These are phyloP conservation scores for Coenonympha arcania DNA, from an alignment of 2,888 invertebrate species.

Conservation along the genomic window DNA sequence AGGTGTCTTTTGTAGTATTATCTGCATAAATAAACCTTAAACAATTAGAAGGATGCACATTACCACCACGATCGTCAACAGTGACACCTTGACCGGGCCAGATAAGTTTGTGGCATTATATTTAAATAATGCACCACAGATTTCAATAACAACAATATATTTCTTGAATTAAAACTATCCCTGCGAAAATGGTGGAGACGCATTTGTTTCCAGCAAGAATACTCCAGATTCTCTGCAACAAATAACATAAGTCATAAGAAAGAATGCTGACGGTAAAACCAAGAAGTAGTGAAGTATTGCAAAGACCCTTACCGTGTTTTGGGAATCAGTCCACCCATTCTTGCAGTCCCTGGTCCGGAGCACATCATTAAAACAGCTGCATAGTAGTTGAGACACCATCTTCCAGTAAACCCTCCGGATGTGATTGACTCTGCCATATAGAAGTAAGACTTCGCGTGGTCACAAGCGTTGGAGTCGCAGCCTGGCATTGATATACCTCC, in stretches of 20 bases:
- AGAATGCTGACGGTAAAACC: background rate
- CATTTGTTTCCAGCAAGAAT: constrained; percentile 47
- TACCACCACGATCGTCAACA: too few species aligned
- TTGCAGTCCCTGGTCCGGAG: constrained; percentile 38
- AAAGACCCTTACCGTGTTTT: constrained; percentile 44
- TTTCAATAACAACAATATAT: too few species aligned
- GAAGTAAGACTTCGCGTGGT: constrained; percentile 44
- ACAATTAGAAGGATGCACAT: too few species aligned
- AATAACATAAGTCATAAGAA: background rate
- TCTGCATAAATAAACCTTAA: too few species aligned
- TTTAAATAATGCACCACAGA: too few species aligned
- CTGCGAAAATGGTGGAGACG: constrained; percentile 44
- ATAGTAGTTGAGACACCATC: constrained; percentile 44
- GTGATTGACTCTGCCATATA: constrained; percentile 51
- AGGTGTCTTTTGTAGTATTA: too few species aligned
- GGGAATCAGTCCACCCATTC: constrained; percentile 50
- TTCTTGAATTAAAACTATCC: constrained; percentile 28
- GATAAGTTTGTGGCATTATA: too few species aligned
- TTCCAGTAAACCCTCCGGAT: constrained; percentile 47
- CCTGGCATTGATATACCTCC: constrained; percentile 55
- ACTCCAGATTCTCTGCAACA: constrained; percentile 45
- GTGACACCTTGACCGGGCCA: too few species aligned
- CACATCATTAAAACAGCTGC: constrained; percentile 44
- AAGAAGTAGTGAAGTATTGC: too few species aligned
- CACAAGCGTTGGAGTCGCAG: constrained; percentile 46